Evolutionary conservation across 2,797 vertebrate species (phyloP).

Genomic region (Halcyon leucocephala): DNA sequence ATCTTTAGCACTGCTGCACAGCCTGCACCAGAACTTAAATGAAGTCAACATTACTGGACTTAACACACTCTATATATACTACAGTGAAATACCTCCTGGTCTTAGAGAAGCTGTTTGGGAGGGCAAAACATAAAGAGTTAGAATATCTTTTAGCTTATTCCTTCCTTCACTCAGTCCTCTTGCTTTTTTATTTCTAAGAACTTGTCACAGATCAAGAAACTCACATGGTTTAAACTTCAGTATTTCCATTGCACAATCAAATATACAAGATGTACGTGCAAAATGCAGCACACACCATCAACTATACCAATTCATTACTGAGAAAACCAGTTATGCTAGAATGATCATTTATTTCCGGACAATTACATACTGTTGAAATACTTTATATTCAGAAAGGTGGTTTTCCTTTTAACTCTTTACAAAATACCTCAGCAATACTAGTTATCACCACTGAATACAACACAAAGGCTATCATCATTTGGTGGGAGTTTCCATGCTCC

Average conservation of each 20-base stretch:
- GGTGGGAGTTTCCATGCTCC: background rate
- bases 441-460: background rate
- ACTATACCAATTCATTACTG: background rate
- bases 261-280: background rate
- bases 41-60: background rate
- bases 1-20: background rate
- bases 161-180: background rate
- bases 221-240: background rate
- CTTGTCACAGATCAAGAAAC: background rate
- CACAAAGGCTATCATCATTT: background rate
- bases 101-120: background rate
- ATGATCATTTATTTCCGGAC: background rate
- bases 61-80: background rate
- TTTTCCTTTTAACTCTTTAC: background rate
- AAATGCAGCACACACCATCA: background rate
- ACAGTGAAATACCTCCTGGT: fast-evolving
- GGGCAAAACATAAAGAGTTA: background rate
- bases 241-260: background rate
- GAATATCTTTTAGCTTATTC: background rate
- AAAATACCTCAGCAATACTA: background rate
- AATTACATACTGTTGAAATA: background rate
- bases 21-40: background rate
- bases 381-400: background rate
- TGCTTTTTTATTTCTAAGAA: background rate
- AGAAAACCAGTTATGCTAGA: background rate